Conservation (phyloP, 2,888 invertebrate genomes). For the Beris chalybata region DNA sequence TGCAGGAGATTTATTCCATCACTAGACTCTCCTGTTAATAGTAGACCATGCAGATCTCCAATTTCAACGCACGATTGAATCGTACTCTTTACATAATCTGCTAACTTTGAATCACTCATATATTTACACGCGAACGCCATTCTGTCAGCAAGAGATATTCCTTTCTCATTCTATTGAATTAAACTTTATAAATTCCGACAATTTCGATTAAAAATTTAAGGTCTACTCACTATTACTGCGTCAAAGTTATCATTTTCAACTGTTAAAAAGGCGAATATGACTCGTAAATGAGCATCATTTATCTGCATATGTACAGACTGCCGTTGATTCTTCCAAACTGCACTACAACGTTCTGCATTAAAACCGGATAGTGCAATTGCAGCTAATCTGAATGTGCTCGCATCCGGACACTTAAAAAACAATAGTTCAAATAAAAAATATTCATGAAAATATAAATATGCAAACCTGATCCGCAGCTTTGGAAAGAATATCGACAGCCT, state of each 20-base stretch:
- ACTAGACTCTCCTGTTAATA: slow-evolving; percentile 77
- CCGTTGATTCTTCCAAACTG: slow-evolving; percentile 76
- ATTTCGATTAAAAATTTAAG: neutral
- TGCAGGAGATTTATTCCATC: slow-evolving; percentile 82
- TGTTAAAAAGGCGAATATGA: slow-evolving; percentile 88
- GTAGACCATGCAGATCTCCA: slow-evolving; percentile 81
- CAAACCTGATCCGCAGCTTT: slow-evolving; percentile 62
- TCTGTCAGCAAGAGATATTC: slow-evolving; percentile 82
- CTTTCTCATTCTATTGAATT: slow-evolving; percentile 72
- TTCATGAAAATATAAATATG: neutral
- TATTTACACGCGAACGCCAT: slow-evolving; percentile 90
- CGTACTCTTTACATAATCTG: slow-evolving; percentile 75
- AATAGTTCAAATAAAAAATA: neutral
- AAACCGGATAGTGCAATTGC: slow-evolving; percentile 87
- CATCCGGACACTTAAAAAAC: slow-evolving; percentile 5
- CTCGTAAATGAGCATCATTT: slow-evolving; percentile 86
- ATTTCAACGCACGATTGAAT: slow-evolving; percentile 70
- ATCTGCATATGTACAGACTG: slow-evolving; percentile 73
- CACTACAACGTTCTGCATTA: slow-evolving; percentile 76
- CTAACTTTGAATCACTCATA: slow-evolving; percentile 76
- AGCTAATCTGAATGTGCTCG: slow-evolving; percentile 49
- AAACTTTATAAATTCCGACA: neutral
- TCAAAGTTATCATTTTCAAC: slow-evolving; percentile 76
- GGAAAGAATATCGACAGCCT: slow-evolving; percentile 84
- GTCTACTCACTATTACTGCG: slow-evolving; percentile 67